Evolutionary conservation across 2,888 invertebrate genomes (phyloP), one percentile per base, ranked within the genome.

Genomic region (Sinhomidia bicolor): DNA sequence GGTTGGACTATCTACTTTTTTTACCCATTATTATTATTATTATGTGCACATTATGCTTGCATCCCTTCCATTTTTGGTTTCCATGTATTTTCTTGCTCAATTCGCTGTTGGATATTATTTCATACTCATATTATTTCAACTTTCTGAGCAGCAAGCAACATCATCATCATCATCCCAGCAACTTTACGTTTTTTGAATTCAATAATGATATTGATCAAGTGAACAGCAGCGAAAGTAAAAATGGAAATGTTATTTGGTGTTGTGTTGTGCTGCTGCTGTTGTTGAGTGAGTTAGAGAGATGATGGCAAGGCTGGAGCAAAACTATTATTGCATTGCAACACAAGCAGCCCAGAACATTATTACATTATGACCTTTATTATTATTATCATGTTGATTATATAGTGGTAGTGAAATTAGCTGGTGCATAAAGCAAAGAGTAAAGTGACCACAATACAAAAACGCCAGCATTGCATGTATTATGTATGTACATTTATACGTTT

Each of bases 351-450:
- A 60, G n/a, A 60, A 85, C 76, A 47, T 32, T 47, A 62, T 62
- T 36, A 12, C 57, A 79, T 79, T 85, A 68, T 32, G 36, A 78
- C 79, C 57, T 85, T 80, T 79, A 71, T 81, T 44, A 65, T 85
- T 47, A 74, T 74, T 23, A 62, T 71, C 54, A 79, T 85, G 65
- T 79, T 76, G n/a, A n/a, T n/a, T n/a, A n/a, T 79, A 62, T 54
- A 76, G 51, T 51, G 47, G 47, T 17, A 76, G 47, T 14, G 26
- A 51, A 76, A 79, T 78, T 85, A 78, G 78, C 78, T n/a, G n/a
- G n/a, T 65, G 17, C 23, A 26, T 74, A 26, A 60, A 57, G 36
- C 17, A 68, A 41, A 20, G 20, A 41, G 41, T 36, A 71, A 29
- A 57, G 68, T 71, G 74, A 57, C 60, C 26, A 74, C 36, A 71